Evolutionary conservation across 2,888 invertebrate genomes (phyloP), one percentile per base, ranked within the genome.

Genomic region (Leptinotarsa juncta): DNA sequence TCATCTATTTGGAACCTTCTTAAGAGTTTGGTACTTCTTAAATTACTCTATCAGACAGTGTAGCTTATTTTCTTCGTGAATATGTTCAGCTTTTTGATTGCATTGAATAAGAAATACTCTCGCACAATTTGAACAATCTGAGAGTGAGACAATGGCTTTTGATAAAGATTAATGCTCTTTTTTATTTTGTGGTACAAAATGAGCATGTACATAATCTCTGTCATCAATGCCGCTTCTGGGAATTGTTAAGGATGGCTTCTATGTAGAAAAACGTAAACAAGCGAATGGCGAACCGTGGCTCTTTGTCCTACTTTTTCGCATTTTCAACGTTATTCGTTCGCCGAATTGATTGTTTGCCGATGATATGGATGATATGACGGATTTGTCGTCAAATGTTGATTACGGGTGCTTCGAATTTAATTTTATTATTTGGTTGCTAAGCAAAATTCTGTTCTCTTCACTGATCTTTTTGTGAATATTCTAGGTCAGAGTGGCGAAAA

Each of bases 201-300:
- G 12, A 23, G 57, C 57, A 23, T 57, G 23, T 20, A 14, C 3
- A 23, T 57, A 57, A 57, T 57, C 23, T 57, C 57, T 57, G 15
- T 57, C 23, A 23, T 23, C 12, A 57, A 26, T 20, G 23, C 57
- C 15, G 57, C 23, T 57, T 57, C 57, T 23, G 57, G 26, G 57
- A 57, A 57, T 57, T 14, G 57, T 23, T 57, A 23, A 57, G 57
- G 57, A 57, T 23, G 26, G 23, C 57, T 57, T 57, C 26, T 23
- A 57, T 57, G 57, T 12, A 57, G 57, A 15, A 57, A 15, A 57
- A 23, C 57, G 57, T 57, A 57, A 57, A 57, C 57, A 57, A 57
- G 23, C 26, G 23, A 57, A 57, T 57, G 23, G 23, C 20, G 20
- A 57, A 57, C 15, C 26, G 23, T 15, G 15, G 57, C 57, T 14